Evolutionary conservation across 2,888 invertebrate genomes (phyloP), one percentile per base, ranked within the genome.

Genomic region (Eledona agricola): DNA sequence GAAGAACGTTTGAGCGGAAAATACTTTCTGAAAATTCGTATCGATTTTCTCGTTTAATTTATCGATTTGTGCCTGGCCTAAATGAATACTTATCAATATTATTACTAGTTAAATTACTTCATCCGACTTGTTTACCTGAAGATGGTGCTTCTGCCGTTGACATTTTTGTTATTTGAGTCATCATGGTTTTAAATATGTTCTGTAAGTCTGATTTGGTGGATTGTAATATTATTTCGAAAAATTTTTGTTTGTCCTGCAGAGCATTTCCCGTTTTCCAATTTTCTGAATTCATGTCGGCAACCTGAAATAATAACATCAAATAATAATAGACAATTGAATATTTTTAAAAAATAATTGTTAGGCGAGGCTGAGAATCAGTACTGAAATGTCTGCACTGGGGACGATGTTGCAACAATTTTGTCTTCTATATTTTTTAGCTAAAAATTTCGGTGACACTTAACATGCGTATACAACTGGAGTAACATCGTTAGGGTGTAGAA

Each of bases 241-340:
- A 19, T 11, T 9, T 45, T 31, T 55, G 49, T 43, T 51, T 50
- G 4, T 51, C 45, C 58, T 80, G 78, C n/a, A 81, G 66, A 17
- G 77, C 71, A 37, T 80, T 69, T 1, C 81, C 78, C 5, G 80
- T 78, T 42, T 81, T 80, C 81, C 83, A 83, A 42, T 84, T 78
- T 62, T 86, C 85, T 22, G 82, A 79, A 66, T 84, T 84, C 66
- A 85, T 83, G 56, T 85, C 85, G 62, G 81, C 81, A 22, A 83
- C 81, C 84, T 86, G n/a, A 9, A 25, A 15, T 25, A 4, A 25
- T 25, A 25, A 25, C 7, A 3, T 25, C 25, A 25, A n/a, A n/a
- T n/a, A n/a, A n/a, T n/a, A n/a, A n/a, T n/a, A n/a, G n/a, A n/a
- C n/a, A n/a, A n/a, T n/a, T n/a, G n/a, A n/a, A n/a, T n/a, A n/a